Evolutionary conservation across 2,888 invertebrate genomes (phyloP).

Genomic region (Neelides folsomi): DNA sequence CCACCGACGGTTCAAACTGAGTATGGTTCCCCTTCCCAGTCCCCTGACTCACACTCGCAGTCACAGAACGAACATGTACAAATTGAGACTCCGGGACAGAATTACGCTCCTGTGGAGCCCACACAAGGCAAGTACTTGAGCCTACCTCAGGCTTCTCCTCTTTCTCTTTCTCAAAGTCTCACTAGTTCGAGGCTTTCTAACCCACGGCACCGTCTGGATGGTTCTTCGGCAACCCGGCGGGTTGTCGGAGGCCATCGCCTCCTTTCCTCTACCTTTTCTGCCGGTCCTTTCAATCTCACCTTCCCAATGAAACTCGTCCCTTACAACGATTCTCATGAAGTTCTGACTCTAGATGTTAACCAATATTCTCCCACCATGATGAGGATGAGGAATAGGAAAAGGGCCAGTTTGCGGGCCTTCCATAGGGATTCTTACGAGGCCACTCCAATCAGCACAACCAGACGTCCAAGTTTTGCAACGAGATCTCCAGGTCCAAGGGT

Average conservation of each 20-base stretch:
- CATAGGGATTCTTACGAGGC: conserved; percentile 10
- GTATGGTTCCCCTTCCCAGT: neutral
- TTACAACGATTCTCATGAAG: conserved; percentile 11
- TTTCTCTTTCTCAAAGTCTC: conserved; percentile 6
- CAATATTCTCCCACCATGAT: too few species aligned
- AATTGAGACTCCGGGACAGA: too few species aligned
- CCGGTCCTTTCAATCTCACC: conserved; percentile 8
- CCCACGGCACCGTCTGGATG: neutral
- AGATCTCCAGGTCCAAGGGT: neutral
- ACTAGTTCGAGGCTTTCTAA: conserved; percentile 4
- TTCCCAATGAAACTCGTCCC: conserved; percentile 9
- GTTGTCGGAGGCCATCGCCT: neutral
- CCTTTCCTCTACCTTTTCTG: neutral
- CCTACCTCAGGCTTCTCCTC: conserved; percentile 4
- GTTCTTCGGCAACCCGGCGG: neutral
- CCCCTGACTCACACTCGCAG: neutral
- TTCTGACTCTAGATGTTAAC: conserved; percentile 10
- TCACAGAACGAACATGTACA: too few species aligned
- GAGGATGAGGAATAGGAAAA: too few species aligned
- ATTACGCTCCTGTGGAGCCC: too few species aligned
- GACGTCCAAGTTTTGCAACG: neutral
- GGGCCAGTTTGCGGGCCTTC: too few species aligned
- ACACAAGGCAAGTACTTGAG: too few species aligned
- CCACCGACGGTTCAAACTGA: conserved; percentile 3
- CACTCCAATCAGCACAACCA: conserved; percentile 12